These are phyloP conservation scores for Alectoris magna DNA, from an alignment of 2,797 vertebrate species.

Conservation along the genomic window DNA sequence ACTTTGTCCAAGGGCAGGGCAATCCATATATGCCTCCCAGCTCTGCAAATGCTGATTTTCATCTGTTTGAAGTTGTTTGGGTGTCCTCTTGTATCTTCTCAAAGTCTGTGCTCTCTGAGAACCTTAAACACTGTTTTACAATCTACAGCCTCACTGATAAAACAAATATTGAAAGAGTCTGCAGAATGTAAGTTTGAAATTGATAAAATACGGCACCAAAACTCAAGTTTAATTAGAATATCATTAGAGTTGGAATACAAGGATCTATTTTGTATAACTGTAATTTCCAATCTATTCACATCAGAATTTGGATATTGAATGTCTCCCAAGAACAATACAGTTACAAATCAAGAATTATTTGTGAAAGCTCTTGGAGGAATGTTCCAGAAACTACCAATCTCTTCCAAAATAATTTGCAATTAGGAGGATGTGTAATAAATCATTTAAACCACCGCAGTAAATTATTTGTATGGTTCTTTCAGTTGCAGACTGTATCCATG, in stretches of 20 bases:
- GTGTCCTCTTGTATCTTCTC: neutral
- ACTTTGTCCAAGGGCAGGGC: constrained; percentile 7
- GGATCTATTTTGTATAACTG: neutral
- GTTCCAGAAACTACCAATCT: neutral
- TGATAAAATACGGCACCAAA: neutral
- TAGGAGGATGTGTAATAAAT: neutral
- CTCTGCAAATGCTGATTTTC: neutral
- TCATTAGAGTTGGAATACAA: neutral
- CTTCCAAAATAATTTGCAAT: neutral
- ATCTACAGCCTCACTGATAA: neutral
- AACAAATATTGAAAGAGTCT: neutral
- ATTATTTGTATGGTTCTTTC: neutral
- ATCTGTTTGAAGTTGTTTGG: neutral
- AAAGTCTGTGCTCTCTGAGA: neutral
- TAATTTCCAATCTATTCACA: neutral
- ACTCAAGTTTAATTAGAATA: neutral
- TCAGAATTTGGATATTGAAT: neutral
- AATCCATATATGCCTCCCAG: neutral
- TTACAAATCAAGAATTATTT: neutral
- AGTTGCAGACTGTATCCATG: neutral
- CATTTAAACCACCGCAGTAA: neutral
- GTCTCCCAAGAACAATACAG: neutral
- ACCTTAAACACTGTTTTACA: neutral
- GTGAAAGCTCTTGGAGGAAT: neutral
- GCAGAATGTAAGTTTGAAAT: neutral